phyloP scores from a whole-genome alignment of 2,113 vertebrate genomes.

The Alces alces region DNA sequence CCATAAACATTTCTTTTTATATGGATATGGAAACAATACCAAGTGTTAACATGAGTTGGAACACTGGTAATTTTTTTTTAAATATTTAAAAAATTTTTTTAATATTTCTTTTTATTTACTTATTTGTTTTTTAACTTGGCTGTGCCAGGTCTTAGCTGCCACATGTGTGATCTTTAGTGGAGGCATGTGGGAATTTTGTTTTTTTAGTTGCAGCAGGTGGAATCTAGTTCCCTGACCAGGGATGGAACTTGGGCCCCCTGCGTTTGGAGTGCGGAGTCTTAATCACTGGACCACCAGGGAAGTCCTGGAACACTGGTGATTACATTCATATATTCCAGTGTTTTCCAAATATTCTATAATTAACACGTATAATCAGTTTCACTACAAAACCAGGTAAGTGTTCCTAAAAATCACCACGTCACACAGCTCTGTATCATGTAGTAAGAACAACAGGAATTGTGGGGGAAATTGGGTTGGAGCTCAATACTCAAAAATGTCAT shows the following conservation, averaged over 20 bases:
- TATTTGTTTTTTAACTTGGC: neutral
- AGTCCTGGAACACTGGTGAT: neutral
- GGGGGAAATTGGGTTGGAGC: neutral
- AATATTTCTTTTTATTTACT: neutral
- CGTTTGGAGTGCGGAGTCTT: rapidly evolving
- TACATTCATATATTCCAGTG: neutral
- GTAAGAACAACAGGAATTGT: neutral
- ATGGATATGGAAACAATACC: neutral
- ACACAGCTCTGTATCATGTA: neutral
- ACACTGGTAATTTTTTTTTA: neutral
- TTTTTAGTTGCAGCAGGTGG: neutral
- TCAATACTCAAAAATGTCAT: neutral
- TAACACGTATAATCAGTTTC: neutral
- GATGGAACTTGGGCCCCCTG: neutral
- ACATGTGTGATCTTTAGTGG: neutral
- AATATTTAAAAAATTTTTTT: neutral
- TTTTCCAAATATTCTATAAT: neutral
- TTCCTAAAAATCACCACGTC: neutral
- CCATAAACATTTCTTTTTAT: neutral
- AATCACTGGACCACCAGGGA: neutral
- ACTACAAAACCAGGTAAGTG: neutral
- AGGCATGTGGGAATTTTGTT: neutral
- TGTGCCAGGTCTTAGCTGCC: neutral
- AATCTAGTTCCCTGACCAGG: neutral
- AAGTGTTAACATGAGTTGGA: neutral